Evolutionary conservation across 35 echinoderm and acorn worm genomes (phyloP), one percentile per base, ranked within the genome.

Genomic region (Apostichopus californicus): DNA sequence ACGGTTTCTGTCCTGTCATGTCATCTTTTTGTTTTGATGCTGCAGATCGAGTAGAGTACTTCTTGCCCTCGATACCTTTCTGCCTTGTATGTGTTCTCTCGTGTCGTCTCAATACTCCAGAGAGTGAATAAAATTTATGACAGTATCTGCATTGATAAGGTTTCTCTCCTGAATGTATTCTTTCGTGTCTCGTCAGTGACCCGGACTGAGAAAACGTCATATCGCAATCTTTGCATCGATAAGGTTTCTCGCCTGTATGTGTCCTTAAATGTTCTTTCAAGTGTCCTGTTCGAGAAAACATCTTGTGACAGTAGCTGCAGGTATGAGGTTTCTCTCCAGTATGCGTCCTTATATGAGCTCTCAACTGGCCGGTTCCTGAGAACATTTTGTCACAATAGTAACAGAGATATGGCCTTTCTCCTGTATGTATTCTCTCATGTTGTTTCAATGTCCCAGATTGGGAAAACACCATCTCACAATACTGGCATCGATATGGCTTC

Each of bases 101-200:
- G 9, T 88, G 86, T 13, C 71, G 55, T 26, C 71, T 72, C 55
- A 88, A 34, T 11, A 6, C 15, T 11, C 9, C 9, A n/a, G 18
- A 18, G 23, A 14, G 12, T 17, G 11, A 9, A 55, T 65, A 87
- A 0, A 8, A 9, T 87, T 87, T 87, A 13, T 87, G 21, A 55
- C 84, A 87, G 6, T 56, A 13, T 24, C 71, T 10, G 25, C 86
- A 88, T 18, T 88, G 28, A 22, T 88, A 73, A 6, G 56, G 86
- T 57, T 88, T 88, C 20, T 60, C 56, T 61, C 57, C 21, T 28
- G 86, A 73, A 52, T 88, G 86, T 22, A 57, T 22, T 68, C 53
- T 70, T 57, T 64, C 64, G 10, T 88, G 86, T 4, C 53, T 23
- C 23, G 15, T 88, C 58, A 61, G 12, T 61, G 12, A 8, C 12